Evolutionary conservation across 2,888 invertebrate species (phyloP).

Genomic region (Synergus laeviventris): DNA sequence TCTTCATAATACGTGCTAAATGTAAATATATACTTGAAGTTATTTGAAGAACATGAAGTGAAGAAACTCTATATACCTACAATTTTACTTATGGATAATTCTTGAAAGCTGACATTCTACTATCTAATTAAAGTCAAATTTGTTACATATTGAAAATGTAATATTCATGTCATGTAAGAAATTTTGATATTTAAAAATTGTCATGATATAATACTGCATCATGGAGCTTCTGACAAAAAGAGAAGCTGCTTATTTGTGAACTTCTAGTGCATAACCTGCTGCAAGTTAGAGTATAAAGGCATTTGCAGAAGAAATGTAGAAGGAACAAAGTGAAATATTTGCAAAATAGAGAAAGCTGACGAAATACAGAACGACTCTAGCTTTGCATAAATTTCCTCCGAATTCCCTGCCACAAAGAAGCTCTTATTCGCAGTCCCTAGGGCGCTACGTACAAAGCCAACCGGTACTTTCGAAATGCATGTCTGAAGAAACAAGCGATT

Average conservation of each 20-base stretch:
- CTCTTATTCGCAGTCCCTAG: conserved; percentile 34
- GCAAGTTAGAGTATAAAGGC: conserved; percentile 31
- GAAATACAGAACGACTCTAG: conserved; percentile 25
- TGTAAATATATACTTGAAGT: too few species aligned
- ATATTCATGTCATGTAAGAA: not conserved
- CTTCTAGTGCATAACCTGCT: conserved; percentile 27
- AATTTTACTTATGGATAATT: too few species aligned
- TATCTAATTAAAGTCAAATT: too few species aligned
- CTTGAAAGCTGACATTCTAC: too few species aligned
- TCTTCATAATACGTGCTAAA: too few species aligned
- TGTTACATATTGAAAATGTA: not conserved
- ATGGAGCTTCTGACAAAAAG: conserved; percentile 17
- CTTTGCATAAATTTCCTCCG: conserved; percentile 38
- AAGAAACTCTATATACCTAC: too few species aligned
- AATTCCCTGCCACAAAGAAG: conserved; percentile 33
- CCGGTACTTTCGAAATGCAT: conserved; percentile 14
- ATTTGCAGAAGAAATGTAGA: conserved; percentile 2
- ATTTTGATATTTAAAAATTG: conserved; percentile 22
- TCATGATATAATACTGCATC: not conserved
- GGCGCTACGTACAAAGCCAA: conserved; percentile 23
- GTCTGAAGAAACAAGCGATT: conserved; percentile 15
- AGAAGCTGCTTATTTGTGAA: conserved; percentile 28
- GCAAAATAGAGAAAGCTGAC: conserved; percentile 35
- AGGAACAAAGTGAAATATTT: conserved; percentile 39
- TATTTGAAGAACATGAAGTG: too few species aligned